These are phyloP conservation scores for Lobophora halterata DNA, from an alignment of 2,888 invertebrate species.

Conservation along the genomic window DNA sequence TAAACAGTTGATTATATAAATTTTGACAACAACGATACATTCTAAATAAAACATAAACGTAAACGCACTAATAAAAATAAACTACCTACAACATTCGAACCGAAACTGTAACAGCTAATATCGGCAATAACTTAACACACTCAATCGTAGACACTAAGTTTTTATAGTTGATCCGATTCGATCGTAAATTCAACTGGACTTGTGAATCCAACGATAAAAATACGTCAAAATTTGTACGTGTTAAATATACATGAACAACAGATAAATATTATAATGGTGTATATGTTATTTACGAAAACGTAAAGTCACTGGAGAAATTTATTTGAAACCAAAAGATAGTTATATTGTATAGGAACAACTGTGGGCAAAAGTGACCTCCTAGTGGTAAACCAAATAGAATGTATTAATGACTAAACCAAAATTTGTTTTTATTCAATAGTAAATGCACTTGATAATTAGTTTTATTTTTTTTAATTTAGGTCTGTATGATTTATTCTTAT, in stretches of 20 bases:
- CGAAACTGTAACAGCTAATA: conserved; percentile 33
- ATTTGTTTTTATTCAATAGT: too few relatives aligned
- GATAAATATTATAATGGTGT: conserved; percentile 46
- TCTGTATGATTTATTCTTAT: too few relatives aligned
- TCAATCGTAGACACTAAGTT: conserved; percentile 34
- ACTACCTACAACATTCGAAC: conserved; percentile 24
- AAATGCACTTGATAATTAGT: too few relatives aligned
- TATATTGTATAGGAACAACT: conserved; percentile 17
- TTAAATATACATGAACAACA: conserved; percentile 54
- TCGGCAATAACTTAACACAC: conserved; percentile 32
- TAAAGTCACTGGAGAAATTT: conserved; percentile 27
- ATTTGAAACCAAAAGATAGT: conserved; percentile 23
- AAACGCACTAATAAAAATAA: conserved; percentile 21
- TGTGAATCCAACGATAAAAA: conserved; percentile 47
- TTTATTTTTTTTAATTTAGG: too few relatives aligned
- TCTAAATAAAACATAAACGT: conserved; percentile 16
- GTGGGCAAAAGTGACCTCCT: conserved; percentile 12
- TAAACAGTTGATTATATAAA: too few relatives aligned
- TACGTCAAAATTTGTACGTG: conserved; percentile 63
- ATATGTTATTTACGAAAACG: conserved; percentile 36
- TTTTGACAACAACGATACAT: conserved; percentile 5
- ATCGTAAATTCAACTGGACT: conserved; percentile 33
- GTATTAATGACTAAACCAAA: background rate
- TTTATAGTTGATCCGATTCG: conserved; percentile 32
- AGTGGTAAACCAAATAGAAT: conserved; percentile 9